Base-by-base conservation (phyloP, 2,888 invertebrate species). In the Bruchidius siliquastri region DNA sequence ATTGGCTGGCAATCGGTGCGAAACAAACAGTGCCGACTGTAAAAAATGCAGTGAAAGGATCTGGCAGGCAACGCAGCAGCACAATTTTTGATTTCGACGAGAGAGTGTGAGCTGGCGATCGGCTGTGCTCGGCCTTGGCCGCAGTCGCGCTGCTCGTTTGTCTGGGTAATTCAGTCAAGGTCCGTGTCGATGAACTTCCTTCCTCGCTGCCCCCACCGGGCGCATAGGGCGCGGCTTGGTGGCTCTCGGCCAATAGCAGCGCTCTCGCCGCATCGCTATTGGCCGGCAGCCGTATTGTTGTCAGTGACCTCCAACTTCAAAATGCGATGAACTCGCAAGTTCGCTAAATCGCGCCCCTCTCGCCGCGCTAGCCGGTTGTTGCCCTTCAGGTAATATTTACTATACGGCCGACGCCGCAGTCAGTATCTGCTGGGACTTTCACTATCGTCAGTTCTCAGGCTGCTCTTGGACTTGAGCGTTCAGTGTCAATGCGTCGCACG, bases 251-350 rank as follows among this genome's bases (percentile, higher is more conserved):
- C 87, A 87, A 85, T 84, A 80, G 78, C 74, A 73, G 76, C 72
- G 77, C 83, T 83, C 85, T 85, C 84, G 83, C 85, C 85, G 85
- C 85, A 85, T 79, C 85, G 86, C 83, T 26, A 85, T 85, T 85
- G 88, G 89, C 87, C 87, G 87, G 85, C 84, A 83, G 83, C 84
- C 83, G 89, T 89, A 90, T 87, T 88, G 89, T 92, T 92, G 92
- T 92, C 92, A 92, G 92, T 93, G 92, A 93, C 93, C 93, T 93
- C 92, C 92, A 91, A 91, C 91, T 92, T 91, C 91, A 90, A 92
- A 89, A 91, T 91, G 90, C 91, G 91, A 90, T 90, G 92, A 92
- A 92, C 91, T 90, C 26, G 26, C 70, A 22, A 70, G 26, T 22
- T 70, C 70, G 21, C 74, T 78, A 79, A 80, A 82, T 81, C 73